Percentiles rank a stretch among this genome's conserved stretches.
These are phyloP conservation scores for Brachynemurus nebulosus DNA, from an alignment of 2,888 invertebrate species.

Conservation along the genomic window DNA sequence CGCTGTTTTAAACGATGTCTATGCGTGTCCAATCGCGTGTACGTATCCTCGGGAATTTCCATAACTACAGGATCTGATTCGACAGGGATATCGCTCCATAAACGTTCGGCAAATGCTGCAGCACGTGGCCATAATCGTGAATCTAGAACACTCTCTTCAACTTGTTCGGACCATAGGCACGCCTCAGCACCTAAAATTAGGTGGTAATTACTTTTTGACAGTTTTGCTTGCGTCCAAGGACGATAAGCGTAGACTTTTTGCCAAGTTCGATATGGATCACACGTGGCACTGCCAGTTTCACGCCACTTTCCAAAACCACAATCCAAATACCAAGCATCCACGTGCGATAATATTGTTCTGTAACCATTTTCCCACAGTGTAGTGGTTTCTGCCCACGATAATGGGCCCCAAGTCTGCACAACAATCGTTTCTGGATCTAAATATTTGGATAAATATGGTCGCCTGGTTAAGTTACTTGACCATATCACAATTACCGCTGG, in stretches of 20 bases:
- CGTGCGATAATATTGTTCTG: constrained; percentile 66
- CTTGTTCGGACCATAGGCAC: constrained; percentile 76
- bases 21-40: constrained; percentile 52
- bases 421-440: constrained; percentile 39
- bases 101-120: constrained; percentile 67
- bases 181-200: constrained; percentile 61
- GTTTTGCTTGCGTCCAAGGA: constrained; percentile 47
- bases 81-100: constrained; percentile 51
- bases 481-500: constrained; percentile 51
- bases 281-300: constrained; percentile 69
- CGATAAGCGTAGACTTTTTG: constrained; percentile 74
- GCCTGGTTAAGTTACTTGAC: constrained; percentile 64
- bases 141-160: constrained; percentile 57
- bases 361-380: constrained; percentile 65
- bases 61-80: constrained; percentile 24
- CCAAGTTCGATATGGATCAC: constrained; percentile 79
- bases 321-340: constrained; percentile 79
- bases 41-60: constrained; percentile 43
- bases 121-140: constrained; percentile 71
- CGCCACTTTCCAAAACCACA: constrained; percentile 81
- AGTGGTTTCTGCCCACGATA: constrained; percentile 66
- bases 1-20: constrained; percentile 46
- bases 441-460: constrained; percentile 45
- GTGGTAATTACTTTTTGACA: constrained; percentile 24
- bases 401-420: constrained; percentile 70